phyloP scores from a whole-genome alignment of 2,113 vertebrate species.

The Rhipidura dahli region DNA sequence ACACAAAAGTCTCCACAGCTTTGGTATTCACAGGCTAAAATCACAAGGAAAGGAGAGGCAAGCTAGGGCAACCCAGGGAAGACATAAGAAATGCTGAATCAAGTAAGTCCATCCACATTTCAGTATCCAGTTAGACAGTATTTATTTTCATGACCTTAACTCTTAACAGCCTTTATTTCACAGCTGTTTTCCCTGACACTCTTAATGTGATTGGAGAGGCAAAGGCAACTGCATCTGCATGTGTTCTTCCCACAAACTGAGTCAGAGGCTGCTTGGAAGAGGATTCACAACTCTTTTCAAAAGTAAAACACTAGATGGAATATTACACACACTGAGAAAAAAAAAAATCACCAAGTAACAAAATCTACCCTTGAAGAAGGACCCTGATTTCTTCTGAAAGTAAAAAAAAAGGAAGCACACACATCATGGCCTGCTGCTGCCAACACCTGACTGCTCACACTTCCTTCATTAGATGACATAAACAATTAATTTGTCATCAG shows the following conservation, averaged over 20 bases:
- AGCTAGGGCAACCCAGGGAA: neutral
- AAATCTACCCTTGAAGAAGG: neutral
- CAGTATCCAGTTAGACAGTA: neutral
- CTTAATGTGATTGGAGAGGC: neutral
- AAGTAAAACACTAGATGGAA: neutral
- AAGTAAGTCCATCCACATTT: neutral
- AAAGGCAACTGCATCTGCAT: neutral
- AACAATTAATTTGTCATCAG: neutral
- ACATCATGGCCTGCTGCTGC: neutral
- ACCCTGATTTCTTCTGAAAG: neutral
- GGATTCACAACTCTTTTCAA: neutral
- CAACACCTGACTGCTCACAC: neutral
- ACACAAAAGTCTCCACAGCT: neutral
- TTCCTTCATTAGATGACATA: neutral
- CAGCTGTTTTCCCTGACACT: neutral
- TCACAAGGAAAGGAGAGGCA: neutral
- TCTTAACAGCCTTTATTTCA: neutral
- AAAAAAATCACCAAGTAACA: neutral
- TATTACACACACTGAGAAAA: neutral
- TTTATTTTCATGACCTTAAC: neutral
- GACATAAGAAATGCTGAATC: neutral
- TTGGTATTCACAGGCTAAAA: neutral
- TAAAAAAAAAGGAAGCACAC: neutral
- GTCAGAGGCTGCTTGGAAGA: neutral
- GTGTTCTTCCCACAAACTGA: neutral